Evolutionary conservation across 2,113 vertebrate genomes (phyloP).

Genomic region (Epinephelus cyanopodus): DNA sequence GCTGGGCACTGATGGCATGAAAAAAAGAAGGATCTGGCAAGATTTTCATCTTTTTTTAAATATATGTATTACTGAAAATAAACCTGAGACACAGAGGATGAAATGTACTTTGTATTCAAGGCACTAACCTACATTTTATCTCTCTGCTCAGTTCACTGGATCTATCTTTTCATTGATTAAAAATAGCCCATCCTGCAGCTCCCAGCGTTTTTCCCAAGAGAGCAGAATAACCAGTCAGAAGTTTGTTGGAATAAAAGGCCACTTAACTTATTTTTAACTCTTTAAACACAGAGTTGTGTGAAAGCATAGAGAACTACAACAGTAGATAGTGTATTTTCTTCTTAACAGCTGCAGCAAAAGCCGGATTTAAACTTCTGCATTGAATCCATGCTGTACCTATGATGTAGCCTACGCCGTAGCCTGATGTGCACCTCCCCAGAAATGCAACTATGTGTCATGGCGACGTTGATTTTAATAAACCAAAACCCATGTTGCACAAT

Average conservation of each 20-base stretch:
- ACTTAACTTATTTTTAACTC: constrained; percentile 35
- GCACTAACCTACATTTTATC: constrained; percentile 47
- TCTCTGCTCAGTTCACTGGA: constrained; percentile 31
- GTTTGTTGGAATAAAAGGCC: constrained; percentile 22
- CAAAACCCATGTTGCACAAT: too few species aligned
- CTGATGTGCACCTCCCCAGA: too few species aligned
- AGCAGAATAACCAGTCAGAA: constrained; percentile 39
- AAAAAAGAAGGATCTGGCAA: constrained; percentile 1
- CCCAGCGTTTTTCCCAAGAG: constrained; percentile 41
- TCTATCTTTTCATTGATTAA: constrained; percentile 66
- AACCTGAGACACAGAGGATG: constrained; percentile 30
- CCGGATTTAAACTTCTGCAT: too few species aligned
- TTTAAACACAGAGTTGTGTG: constrained; percentile 3
- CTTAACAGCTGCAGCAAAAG: neutral
- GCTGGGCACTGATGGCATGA: constrained; percentile 10
- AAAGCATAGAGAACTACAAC: neutral
- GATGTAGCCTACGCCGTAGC: too few species aligned
- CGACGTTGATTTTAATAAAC: too few species aligned
- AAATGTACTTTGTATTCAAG: constrained; percentile 58
- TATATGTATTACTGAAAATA: constrained; percentile 12
- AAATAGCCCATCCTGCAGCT: constrained; percentile 64
- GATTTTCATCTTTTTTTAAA: constrained; percentile 11
- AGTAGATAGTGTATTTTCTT: neutral
- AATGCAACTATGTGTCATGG: too few species aligned
- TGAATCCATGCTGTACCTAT: too few species aligned